Evolutionary conservation across 1,140 invertebrate species (phyloP).

Genomic region (Formica exsecta): DNA sequence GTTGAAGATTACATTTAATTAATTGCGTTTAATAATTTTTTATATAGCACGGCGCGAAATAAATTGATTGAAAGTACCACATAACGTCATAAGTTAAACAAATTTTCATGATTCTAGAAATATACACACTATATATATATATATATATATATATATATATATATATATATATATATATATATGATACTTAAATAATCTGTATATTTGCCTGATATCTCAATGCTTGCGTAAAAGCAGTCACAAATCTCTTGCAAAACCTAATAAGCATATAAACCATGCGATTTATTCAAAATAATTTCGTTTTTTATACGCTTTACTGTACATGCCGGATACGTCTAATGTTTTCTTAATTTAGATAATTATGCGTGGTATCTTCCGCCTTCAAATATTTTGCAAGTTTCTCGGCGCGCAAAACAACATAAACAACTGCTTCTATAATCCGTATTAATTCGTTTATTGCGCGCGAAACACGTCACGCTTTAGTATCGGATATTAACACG

Average conservation of each 20-base stretch:
- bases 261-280: background rate
- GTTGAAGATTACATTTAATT: conserved; percentile 22
- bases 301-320: background rate
- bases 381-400: background rate
- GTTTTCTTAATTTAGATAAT: conserved; percentile 11
- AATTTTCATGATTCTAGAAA: conserved; percentile 3
- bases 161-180: background rate
- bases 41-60: conserved; percentile 2
- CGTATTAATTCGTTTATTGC: conserved; percentile 63
- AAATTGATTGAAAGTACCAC: conserved; percentile 3
- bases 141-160: background rate
- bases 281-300: conserved; percentile 8
- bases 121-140: background rate
- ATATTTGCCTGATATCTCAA: conserved; percentile 17
- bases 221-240: conserved; percentile 2
- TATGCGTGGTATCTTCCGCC: background rate
- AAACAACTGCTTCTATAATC: conserved; percentile 17
- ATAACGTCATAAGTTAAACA: background rate
- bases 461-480: conserved; percentile 26
- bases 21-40: conserved; percentile 18
- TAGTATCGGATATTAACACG: conserved; percentile 64
- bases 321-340: too few relatives aligned
- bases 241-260: conserved; percentile 27
- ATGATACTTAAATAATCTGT: conserved; percentile 27
- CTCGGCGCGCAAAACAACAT: conserved; percentile 1